phyloP scores from a whole-genome alignment of 2,888 invertebrate genomes.

The Lasius platythorax region DNA sequence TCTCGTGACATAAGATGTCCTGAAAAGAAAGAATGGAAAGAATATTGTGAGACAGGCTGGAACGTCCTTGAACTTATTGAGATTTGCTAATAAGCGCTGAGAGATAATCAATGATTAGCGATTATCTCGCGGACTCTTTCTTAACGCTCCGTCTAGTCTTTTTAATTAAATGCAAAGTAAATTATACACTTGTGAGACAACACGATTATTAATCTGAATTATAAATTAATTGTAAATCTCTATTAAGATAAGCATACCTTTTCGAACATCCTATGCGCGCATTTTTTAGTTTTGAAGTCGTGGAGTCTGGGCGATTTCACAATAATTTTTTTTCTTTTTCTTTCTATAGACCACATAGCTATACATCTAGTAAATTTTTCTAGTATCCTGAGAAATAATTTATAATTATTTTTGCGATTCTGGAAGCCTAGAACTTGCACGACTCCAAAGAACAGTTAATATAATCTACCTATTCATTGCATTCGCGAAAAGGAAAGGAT shows the following conservation, averaged over 20 bases:
- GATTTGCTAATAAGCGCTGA: not conserved
- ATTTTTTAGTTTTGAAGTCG: not conserved
- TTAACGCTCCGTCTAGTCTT: not conserved
- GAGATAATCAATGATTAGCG: not conserved
- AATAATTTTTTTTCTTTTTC: not conserved
- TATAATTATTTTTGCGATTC: not conserved
- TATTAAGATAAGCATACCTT: not conserved
- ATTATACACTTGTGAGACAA: not conserved
- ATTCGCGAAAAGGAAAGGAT: conserved; percentile 32
- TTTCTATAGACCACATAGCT: not conserved
- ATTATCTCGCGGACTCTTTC: not conserved
- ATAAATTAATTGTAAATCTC: not conserved
- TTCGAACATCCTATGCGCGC: not conserved
- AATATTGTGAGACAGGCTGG: not conserved
- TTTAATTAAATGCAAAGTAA: conserved; percentile 24
- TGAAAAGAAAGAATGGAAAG: not conserved
- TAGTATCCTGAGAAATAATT: not conserved
- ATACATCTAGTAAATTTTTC: not conserved
- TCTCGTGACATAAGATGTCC: conserved; percentile 16
- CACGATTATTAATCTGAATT: not conserved
- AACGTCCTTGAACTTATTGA: not conserved
- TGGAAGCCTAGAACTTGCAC: conserved; percentile 4
- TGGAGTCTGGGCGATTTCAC: not conserved
- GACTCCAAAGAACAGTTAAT: conserved; percentile 13
- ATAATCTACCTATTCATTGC: conserved; percentile 27